Conservation (phyloP, 2,797 vertebrate species). For the Ibycter americanus region DNA sequence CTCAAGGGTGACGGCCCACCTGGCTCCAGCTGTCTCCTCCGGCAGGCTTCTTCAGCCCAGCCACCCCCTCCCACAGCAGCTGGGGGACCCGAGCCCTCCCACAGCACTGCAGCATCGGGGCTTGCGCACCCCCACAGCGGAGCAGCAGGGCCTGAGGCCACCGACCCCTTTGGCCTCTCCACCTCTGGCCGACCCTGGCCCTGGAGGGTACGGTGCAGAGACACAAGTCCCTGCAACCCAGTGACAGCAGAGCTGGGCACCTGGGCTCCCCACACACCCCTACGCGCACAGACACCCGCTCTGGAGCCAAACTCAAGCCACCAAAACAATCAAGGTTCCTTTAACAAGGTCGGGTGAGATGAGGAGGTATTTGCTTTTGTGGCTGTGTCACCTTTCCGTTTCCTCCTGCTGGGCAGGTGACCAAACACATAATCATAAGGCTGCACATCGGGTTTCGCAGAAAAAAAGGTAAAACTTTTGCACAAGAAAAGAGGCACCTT, state of each 20-base stretch:
- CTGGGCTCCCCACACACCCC: no score
- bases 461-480: neutral
- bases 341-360: neutral
- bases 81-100: neutral
- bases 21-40: neutral
- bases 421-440: neutral
- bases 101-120: neutral
- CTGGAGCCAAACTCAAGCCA: neutral
- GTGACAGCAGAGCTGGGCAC: neutral
- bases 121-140: neutral
- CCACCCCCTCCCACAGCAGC: neutral
- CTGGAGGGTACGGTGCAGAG: neutral
- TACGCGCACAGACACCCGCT: rapidly evolving
- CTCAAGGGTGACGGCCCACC: neutral
- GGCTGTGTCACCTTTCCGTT: neutral
- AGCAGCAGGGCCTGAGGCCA: neutral
- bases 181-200: neutral
- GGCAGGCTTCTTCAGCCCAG: neutral
- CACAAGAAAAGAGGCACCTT: neutral
- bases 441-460: neutral
- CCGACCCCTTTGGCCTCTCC: neutral
- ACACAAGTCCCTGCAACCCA: neutral
- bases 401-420: neutral
- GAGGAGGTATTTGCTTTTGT: neutral
- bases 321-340: neutral